Percentiles rank a stretch among this genome's conserved stretches.
Evolutionary conservation across 2,888 invertebrate genomes (phyloP).

Genomic region (Gerris lacustris): DNA sequence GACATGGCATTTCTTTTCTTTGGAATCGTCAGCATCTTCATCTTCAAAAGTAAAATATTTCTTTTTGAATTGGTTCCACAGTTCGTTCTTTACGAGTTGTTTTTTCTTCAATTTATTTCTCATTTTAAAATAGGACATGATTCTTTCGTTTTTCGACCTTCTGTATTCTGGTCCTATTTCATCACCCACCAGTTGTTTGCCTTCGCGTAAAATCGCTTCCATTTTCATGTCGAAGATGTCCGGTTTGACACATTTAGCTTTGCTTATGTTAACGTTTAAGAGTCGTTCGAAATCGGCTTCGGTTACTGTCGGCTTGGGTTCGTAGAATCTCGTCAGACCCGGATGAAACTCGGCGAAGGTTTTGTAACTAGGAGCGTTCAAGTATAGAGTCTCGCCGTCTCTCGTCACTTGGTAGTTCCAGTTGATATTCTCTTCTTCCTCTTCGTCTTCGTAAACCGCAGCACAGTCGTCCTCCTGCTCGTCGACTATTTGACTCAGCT

Average conservation of each 20-base stretch:
- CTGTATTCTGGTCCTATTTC: not conserved
- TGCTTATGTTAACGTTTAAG: not conserved
- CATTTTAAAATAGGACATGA: not conserved
- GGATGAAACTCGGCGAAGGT: not conserved
- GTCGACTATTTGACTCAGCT: not conserved
- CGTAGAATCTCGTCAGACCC: not conserved
- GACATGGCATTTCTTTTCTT: not conserved
- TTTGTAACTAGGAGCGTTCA: not conserved
- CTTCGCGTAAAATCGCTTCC: not conserved
- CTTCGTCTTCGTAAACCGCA: not conserved
- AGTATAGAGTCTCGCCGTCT: not conserved
- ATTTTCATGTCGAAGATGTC: not conserved
- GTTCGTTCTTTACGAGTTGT: not conserved
- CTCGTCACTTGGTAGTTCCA: not conserved
- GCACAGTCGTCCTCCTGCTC: not conserved
- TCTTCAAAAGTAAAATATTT: not conserved
- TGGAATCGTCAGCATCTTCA: not conserved
- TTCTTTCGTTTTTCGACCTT: not conserved
- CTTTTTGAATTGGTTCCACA: not conserved
- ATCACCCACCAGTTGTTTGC: not conserved
- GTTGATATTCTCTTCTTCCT: not conserved
- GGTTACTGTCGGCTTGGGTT: not conserved
- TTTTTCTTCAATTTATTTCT: conserved; percentile 1
- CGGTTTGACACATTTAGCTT: not conserved
- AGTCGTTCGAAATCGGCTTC: not conserved